Conservation (phyloP, 2,888 invertebrate species). For the Dioctria linearis region DNA sequence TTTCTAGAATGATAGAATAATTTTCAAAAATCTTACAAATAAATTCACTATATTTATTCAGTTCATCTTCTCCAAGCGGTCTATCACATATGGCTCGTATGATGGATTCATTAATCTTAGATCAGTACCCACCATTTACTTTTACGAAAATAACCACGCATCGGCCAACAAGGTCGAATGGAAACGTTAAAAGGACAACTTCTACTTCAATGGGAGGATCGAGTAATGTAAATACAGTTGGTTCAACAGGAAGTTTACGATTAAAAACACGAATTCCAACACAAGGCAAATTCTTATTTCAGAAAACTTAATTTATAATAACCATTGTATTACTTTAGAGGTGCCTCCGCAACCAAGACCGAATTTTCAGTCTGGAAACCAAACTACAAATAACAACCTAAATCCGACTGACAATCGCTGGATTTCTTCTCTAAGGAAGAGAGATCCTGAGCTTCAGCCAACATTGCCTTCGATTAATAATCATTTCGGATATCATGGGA, state of each 20-base stretch:
- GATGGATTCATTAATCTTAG: constrained; percentile 82
- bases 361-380: constrained; percentile 54
- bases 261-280: constrained; percentile 67
- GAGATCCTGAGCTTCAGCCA: constrained; percentile 78
- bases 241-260: constrained; percentile 58
- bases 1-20: too few species aligned
- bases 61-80: constrained; percentile 74
- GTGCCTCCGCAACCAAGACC: constrained; percentile 71
- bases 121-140: constrained; percentile 78
- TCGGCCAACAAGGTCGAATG: constrained; percentile 66
- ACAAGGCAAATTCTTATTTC: constrained; percentile 65
- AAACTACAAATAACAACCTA: constrained; percentile 59
- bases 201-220: constrained; percentile 29
- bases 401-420: constrained; percentile 76
- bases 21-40: too few species aligned
- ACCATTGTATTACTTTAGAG: constrained; percentile 63
- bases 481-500: constrained; percentile 64
- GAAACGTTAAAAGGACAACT: constrained; percentile 63
- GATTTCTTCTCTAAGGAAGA: constrained; percentile 78
- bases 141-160: constrained; percentile 77
- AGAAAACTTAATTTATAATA: constrained; percentile 11
- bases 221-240: neutral
- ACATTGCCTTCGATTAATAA: constrained; percentile 77
- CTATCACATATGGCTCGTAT: constrained; percentile 81
- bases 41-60: constrained; percentile 61